phyloP scores from a whole-genome alignment of 2,888 invertebrate species.

The Eudemis profundana region DNA sequence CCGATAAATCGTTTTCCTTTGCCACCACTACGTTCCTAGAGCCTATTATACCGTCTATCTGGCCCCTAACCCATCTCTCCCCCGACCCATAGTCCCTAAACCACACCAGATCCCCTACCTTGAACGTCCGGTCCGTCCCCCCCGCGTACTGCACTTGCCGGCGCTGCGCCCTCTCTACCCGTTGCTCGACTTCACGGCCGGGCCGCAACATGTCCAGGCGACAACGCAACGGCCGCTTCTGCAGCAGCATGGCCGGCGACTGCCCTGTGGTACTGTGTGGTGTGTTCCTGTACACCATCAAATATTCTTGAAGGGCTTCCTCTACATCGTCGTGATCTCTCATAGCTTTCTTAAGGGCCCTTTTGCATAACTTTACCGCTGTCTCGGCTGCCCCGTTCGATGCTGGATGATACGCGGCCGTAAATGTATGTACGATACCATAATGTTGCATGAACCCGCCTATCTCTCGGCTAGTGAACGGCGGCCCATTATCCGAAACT shows the following conservation, averaged over 20 bases:
- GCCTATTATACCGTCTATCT: too few species aligned
- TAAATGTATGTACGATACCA: not conserved
- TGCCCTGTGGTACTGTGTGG: not conserved
- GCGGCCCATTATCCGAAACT: not conserved
- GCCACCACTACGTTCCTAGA: too few species aligned
- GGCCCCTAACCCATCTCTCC: too few species aligned
- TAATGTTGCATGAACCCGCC: not conserved
- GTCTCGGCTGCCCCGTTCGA: not conserved
- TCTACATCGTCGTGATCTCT: not conserved
- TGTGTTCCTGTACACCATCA: conserved; percentile 1
- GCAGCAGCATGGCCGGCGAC: not conserved
- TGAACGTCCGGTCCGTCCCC: too few species aligned
- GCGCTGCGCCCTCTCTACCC: not conserved
- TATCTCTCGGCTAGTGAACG: not conserved
- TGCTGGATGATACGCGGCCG: not conserved
- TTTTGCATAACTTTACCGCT: conserved; percentile 1
- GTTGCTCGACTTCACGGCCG: not conserved
- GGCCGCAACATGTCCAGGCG: not conserved
- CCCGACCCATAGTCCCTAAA: too few species aligned
- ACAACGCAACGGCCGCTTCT: not conserved
- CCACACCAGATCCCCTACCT: too few species aligned
- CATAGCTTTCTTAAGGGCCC: not conserved
- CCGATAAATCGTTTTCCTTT: conserved; percentile 4
- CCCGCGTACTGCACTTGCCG: not conserved
- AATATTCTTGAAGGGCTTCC: not conserved